Evolutionary conservation across 1,140 invertebrate genomes (phyloP), one percentile per base, ranked within the genome.

Genomic region (Bombus sylvicola): DNA sequence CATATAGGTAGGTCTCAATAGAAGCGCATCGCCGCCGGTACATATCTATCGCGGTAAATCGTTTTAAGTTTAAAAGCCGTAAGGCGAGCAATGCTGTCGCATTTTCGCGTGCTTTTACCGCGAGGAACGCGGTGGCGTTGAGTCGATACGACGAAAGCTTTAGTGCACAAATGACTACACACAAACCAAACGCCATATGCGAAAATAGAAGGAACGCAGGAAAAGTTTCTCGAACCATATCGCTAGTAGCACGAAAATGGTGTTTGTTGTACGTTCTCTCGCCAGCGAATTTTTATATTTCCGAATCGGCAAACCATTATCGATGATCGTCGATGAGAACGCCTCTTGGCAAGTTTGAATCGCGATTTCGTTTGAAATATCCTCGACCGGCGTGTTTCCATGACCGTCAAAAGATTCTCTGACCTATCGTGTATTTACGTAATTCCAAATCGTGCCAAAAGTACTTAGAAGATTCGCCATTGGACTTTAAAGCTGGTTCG

Each of bases 1-100:
- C 12, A 28, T 13, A 53, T 1, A 8, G n/a, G 28, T 1, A n/a
- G 28, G 6, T 34, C 64, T 34, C 31, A 6, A 71, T 53, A 18
- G 39, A 39, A 39, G 37, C 81, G 72, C 31, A n/a, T 59, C 28
- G 53, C 0, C 31, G 74, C 34, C 22, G 13, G 25, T 64, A 13
- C 25, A n/a, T 34, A 43, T 71, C 41, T 68, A 18, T 34, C 66
- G n/a, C 37, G 31, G 13, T 39, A 47, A 72, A 79, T 80, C 83
- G 77, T 34, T 78, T 85, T 73, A 80, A 62, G 75, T 71, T 84
- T 78, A 79, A 74, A 85, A 81, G 69, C 62, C 6, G 41, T 53
- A 68, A 69, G 64, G 39, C 53, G 59, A 77, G 66, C 59, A 39
- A 43, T 59, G 64, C 64, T 10, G 13, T 1, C n/a, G 15, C 9